Base-by-base conservation (phyloP, 1,140 invertebrate species). In the Caerostris darwini region DNA sequence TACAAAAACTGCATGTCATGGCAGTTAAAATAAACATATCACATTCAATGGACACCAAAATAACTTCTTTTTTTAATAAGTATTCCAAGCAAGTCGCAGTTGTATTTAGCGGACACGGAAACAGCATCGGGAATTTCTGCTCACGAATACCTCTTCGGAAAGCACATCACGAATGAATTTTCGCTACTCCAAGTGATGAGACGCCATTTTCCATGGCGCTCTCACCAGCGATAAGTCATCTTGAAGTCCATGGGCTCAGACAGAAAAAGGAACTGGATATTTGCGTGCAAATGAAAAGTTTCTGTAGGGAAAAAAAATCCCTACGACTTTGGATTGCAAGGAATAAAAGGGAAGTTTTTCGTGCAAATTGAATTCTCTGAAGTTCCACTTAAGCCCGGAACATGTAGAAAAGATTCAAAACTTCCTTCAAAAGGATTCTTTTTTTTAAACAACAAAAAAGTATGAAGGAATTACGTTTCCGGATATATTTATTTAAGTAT, bases 11-110 rank as follows among this genome's bases (percentile, higher is more conserved):
- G 19, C 69, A 71, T 10, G 69, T 34, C 69, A 10, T 5, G 64
- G 34, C 34, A 67, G 34, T 71, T 71, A 34, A 71, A 71, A 71
- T 71, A 71, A 71, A 71, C 69, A 71, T 34, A 19, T 71, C 69
- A 50, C 8, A 71, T 71, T 71, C 69, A 71, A 71, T 34, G 19
- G 50, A 19, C 69, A 34, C 69, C 50, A 71, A 71, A 71, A 71
- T 71, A 71, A 34, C 19, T 34, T 10, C 69, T 3, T 34, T 50
- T 71, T 71, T 34, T 34, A 34, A 34, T 34, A 34, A 71, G 19
- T 71, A 71, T 71, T 71, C 69, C 19, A 4, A 71, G 7, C n/a
- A 10, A 34, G 69, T 71, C 19, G n/a, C 19, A 71, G 19, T 71
- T 71, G 19, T 19, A 71, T n/a, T 71, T 71, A 71, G 69, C 69